Evolutionary conservation across 2,888 invertebrate genomes (phyloP), one percentile per base, ranked within the genome.

Genomic region (Sesia bembeciformis): DNA sequence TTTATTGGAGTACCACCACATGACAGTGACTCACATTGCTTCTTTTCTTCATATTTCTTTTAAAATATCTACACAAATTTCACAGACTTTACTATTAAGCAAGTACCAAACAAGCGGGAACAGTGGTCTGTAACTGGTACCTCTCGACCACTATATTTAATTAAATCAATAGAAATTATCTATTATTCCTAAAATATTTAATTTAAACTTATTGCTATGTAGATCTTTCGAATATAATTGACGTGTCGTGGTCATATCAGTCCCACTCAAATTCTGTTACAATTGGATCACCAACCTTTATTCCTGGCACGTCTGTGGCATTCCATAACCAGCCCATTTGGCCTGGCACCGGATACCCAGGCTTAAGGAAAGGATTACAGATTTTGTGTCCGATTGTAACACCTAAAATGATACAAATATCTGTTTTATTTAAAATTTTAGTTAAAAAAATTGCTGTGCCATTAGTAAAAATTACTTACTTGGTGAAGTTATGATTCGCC

Each of bases 291-390:
- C 23, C 23, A 23, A 84, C 88, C 81, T 84, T 85, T 57, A 78
- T 60, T 7, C 88, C 87, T 3, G 86, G 81, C 3, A 80, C 66
- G 55, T 86, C 82, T 0, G 59, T 53, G 4, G 80, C 66, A 51
- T 70, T 92, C 94, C 94, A 94, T 40, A 93, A 68, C 94, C 94
- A 94, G 0, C 94, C 94, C 93, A 93, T 93, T 50, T 88, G 76
- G 0, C 86, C 74, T 0, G 94, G 93, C 0, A 94, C 93, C 4
- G 89, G 81, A 40, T 83, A 78, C 0, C 88, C 85, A 0, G 88
- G 84, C 40, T 70, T 76, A 7, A 79, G 68, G 3, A 90, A 80
- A 2, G 78, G 65, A 53, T 73, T 72, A 65, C 93, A 93, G 57
- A 80, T 68, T 55, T 86, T 89, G 63, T 93, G 93, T 0, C 93